Evolutionary conservation across 2,797 vertebrate genomes (phyloP).

Genomic region (Silurus aristotelis): DNA sequence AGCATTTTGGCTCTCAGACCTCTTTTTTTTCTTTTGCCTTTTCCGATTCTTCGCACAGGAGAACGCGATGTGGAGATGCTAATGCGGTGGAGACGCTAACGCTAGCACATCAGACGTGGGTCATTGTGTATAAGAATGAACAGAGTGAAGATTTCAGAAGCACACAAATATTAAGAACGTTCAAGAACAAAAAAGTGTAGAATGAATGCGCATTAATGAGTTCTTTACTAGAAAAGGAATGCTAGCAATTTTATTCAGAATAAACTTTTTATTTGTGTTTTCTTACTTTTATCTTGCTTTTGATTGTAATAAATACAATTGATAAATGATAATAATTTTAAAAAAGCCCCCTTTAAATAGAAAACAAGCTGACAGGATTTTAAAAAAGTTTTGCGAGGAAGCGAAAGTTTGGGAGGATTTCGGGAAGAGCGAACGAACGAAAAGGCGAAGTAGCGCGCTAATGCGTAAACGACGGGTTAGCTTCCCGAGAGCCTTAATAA

Average conservation of each 20-base stretch:
- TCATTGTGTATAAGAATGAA: background rate
- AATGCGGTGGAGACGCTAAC: constrained; percentile 3
- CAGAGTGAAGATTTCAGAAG: background rate
- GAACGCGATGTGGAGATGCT: background rate
- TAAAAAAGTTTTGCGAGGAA: too few species aligned
- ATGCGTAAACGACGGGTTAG: constrained; percentile 43
- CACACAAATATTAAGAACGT: background rate
- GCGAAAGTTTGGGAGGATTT: too few species aligned
- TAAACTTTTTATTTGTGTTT: too few species aligned
- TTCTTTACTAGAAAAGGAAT: background rate
- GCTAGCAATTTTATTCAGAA: background rate
- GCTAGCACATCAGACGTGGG: background rate
- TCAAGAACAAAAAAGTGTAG: too few species aligned
- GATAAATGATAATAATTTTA: too few species aligned
- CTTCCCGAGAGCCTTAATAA: constrained; percentile 29
- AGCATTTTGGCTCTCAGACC: constrained; percentile 28
- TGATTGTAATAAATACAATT: too few species aligned
- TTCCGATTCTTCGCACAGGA: background rate
- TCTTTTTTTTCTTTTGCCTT: background rate
- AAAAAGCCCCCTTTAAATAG: too few species aligned
- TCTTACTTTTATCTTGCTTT: too few species aligned
- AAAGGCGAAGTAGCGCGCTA: constrained; percentile 15
- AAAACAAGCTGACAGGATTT: too few species aligned
- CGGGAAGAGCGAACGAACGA: constrained; percentile 15
- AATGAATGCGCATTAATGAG: background rate